Base-by-base conservation (phyloP, 2,113 vertebrate species). In the Arothron firmamentum region DNA sequence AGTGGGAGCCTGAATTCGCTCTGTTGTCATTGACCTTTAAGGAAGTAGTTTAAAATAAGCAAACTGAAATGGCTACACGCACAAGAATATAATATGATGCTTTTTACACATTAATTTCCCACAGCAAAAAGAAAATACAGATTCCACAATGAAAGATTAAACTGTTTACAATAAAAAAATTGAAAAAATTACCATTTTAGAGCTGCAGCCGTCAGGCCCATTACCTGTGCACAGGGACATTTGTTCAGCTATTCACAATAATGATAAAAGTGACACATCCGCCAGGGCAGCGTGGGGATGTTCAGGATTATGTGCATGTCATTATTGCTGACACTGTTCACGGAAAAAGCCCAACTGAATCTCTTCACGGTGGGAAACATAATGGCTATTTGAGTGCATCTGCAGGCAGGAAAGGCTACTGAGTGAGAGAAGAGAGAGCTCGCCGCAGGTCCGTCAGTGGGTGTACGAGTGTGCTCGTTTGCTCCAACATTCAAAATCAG, bases 341-440 rank as follows among this genome's bases (percentile, higher is more conserved):
- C 10, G 34, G 9, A 38, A 38, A 38, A 72, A 67, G 60, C 28
- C 58, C 38, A 41, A 46, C 52, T 63, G 14, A 64, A 69, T 53
- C 45, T 55, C 4, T 66, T 60, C 67, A 68, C 49, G 56, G 58
- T 66, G 54, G 62, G 62, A 74, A 63, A 64, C 21, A 60, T 18
- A 62, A 62, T 43, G 7, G 12, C 48, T 41, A 57, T 52, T 46
- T 31, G 15, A 17, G 57, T 60, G 15, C 62, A 41, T 66, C 66
- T 77, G 67, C 55, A 31, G 21, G 34, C 21, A 55, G 54, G 17
- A 9, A 45, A 17, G 16, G 16, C 16, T 45, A 12, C 15, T 17
- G 43, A 45, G 34, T 38, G 34, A 38, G 8, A 38, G 34, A 38
- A 38, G 9, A 38, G 34, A 38, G 34, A 38, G 9, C 34, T 38